Evolutionary conservation across 1,140 invertebrate genomes (phyloP), one percentile per base, ranked within the genome.

Genomic region (Acromyrmex heyeri): DNA sequence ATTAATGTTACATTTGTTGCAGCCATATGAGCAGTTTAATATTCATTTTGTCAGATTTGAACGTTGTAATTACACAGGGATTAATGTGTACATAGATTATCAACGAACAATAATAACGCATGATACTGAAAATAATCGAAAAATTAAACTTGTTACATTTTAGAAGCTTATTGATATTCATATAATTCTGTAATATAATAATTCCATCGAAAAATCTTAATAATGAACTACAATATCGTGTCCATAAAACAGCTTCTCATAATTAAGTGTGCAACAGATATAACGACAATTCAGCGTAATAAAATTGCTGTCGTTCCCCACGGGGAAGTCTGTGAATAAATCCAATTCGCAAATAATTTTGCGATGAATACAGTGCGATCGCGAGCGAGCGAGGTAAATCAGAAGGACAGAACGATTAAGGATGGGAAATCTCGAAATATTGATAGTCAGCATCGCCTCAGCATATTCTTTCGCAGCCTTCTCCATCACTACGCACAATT

Each of bases 401-500:
- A 89, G 76, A 44, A 53, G 8, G 34, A 44, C 16, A 30, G 21
- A 8, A 10, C 50, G 62, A 65, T 62, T 83, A 75, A 75, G 55
- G 8, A 7, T 21, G 3, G 12, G 27, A 7, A 83, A 73, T 83
- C 69, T 48, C 38, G 24, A 73, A 50, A 73, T 73, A 82, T 61
- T 75, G 79, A 62, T 75, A 73, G 64, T 79, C 77, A 67, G 48
- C 62, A 57, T 38, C 6, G 62, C 38, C 24, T 86, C 76, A 59
- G 50, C 53, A 61, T 82, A 82, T 81, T 86, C 76, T 67, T 86
- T 86, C 62, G 21, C 44, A 27, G 24, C 10, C 67, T 44, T 38
- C 30, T 70, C 16, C 14, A n/a, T 62, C 30, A 27, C 44, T 38
- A 70, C 73, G 59, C 73, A 83, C 88, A 78, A 89, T 90, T 88